Evolutionary conservation across 23 tunicate genomes (phyloP), one percentile per base, ranked within the genome.

Genomic region (Pegea sp.): DNA sequence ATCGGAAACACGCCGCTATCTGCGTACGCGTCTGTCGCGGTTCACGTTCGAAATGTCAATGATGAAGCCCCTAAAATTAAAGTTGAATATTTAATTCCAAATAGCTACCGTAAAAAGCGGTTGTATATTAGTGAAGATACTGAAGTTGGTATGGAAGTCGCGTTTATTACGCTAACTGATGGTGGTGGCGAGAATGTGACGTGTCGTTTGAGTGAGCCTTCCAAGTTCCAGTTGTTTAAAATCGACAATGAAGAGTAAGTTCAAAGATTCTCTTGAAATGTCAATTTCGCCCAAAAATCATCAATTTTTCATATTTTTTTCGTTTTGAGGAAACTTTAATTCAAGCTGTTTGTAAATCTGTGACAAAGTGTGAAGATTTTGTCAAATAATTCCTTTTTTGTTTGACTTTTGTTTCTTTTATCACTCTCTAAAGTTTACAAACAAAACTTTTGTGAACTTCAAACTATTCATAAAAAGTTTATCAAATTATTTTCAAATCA

Each of bases 161-260:
- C 96, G 0, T 87, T 75, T 56, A 88, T 87, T 5, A 69, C 96
- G 1, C 34, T 87, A 49, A 87, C 78, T 4, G 96, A 87, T 42
- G 43, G 60, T 3, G 96, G 71, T 34, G 75, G 62, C 33, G 96
- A 80, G 4, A 65, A 57, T 26, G 88, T 87, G 18, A 20, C 29
- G 22, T 84, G 81, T 34, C 29, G 38, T 3, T 22, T 84, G 23
- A 48, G 43, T 24, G 67, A 84, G 16, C 30, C 65, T 24, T 31
- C 32, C 42, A 44, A 59, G 20, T 72, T 72, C 26, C 67, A 54
- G 28, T 60, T 65, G 58, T 21, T 16, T 25, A 52, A 33, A 8
- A 4, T 72, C 3, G 65, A 64, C n/a, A 26, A 52, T 38, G 48
- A 56, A 22, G 60, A 65, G 24, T 65, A n/a, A n/a, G n/a, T n/a